Evolutionary conservation across 2,113 vertebrate species (phyloP).

Genomic region (Microcebus ravelobensis): DNA sequence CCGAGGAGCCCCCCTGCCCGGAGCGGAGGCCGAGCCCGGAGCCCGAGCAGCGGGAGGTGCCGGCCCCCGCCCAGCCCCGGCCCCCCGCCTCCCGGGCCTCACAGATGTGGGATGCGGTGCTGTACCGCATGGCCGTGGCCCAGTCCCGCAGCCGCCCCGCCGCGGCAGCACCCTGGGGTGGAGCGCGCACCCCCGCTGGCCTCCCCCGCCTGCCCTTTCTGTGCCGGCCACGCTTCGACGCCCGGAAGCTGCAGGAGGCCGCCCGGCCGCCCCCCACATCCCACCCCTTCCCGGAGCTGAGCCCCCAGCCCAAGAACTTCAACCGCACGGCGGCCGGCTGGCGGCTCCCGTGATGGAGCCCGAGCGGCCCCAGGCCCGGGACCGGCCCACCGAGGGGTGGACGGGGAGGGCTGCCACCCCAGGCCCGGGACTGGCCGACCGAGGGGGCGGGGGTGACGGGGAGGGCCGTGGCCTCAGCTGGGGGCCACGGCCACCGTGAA

Average conservation of each 20-base stretch:
- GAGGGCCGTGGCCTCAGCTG: not conserved
- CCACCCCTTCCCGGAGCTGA: slow-evolving; percentile 86
- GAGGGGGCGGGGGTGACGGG: not conserved
- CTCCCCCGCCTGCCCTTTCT: slow-evolving; percentile 89
- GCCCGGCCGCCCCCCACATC: slow-evolving; percentile 87
- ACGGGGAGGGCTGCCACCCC: not conserved
- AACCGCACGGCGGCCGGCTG: slow-evolving; percentile 94
- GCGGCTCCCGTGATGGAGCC: slow-evolving; percentile 64
- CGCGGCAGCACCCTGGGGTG: slow-evolving; percentile 70
- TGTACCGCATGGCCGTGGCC: slow-evolving; percentile 91
- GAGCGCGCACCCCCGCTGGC: not conserved
- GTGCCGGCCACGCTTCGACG: slow-evolving; percentile 93
- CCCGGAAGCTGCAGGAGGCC: slow-evolving; percentile 93
- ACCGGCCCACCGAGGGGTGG: too few relatives aligned
- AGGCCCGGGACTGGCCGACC: too few relatives aligned
- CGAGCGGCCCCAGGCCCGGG: accelerated
- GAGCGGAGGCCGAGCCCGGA: slow-evolving; percentile 55
- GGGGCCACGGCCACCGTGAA: not conserved
- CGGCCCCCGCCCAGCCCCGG: not conserved
- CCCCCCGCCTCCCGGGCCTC: slow-evolving; percentile 82
- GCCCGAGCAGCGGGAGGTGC: not conserved
- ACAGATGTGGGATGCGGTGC: slow-evolving; percentile 95
- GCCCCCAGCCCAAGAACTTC: slow-evolving; percentile 89
- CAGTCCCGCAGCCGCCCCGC: slow-evolving; percentile 79
- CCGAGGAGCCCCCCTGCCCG: slow-evolving; percentile 83